Base-by-base conservation (phyloP, 2,113 vertebrate genomes). In the Hippocampus abdominalis region DNA sequence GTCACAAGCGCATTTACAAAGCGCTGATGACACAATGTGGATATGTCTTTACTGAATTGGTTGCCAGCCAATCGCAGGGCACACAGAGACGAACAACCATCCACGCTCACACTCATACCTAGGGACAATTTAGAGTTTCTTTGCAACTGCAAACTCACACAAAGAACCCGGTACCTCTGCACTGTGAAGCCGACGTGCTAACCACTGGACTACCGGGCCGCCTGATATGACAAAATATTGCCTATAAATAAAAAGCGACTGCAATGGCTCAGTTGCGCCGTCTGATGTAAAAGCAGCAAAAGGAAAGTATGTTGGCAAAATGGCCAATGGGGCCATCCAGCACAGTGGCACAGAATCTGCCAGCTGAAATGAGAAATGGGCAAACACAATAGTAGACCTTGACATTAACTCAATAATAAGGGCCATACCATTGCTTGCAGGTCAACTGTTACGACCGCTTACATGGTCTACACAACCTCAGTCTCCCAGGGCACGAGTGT, bases 361-460 rank as follows among this genome's bases (percentile, higher is more conserved):
- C 4, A 3, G 63, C n/a, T 57, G 74, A 25, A 78, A 49, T 49
- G 67, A 67, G 77, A 42, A 10, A 32, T 27, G 54, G 32, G 51
- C 8, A 32, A 69, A 44, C 65, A 69, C 46, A 53, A 60, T 74
- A 49, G 71, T 59, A 46, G 54, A 72, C 67, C 64, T 21, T 29
- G 71, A 82, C 79, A 74, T 76, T 63, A 79, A 73, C 70, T 74
- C 64, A 68, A 81, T 74, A 71, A 81, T 71, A 63, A 23, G 66
- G 39, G 57, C 68, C 42, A 11, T 64, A 64, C 67, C 39, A 23
- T 32, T 49, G 42, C 71, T 69, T n/a, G 48, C 44, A 76, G 74
- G 75, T 85, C 78, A 85, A 21, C 73, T 62, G 72, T 75, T 75
- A 84, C 76, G 64, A 81, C 9, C 21, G 73, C 68, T 86, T 87